A percentile compares a stretch with the other conserved stretches of the same genome.
Conservation (phyloP, 2,113 vertebrate genomes). For the Bambusicola thoracicus region DNA sequence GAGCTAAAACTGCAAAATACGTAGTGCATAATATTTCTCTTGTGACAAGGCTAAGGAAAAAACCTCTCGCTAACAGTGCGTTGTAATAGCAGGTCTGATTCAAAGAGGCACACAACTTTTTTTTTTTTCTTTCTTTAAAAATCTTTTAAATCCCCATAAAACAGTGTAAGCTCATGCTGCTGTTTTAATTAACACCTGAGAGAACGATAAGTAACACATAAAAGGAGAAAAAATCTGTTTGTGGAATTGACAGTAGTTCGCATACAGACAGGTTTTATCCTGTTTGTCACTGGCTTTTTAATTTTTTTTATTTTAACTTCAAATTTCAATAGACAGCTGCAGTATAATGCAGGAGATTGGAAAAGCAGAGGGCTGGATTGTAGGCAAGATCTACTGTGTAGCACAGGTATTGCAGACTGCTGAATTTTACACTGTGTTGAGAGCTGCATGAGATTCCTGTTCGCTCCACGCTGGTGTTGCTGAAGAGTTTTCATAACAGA, state of each 20-base stretch:
- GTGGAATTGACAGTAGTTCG: not conserved
- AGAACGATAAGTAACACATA: not conserved
- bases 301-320: not conserved
- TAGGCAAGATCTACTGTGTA: not conserved
- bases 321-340: not conserved
- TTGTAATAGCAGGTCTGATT: not conserved
- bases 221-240: constrained; percentile 8
- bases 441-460: not conserved
- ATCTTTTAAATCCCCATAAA: not conserved
- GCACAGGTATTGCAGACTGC: not conserved
- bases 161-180: constrained; percentile 9
- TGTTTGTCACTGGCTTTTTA: not conserved
- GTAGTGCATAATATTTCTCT: not conserved
- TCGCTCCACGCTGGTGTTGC: not conserved
- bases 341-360: not conserved
- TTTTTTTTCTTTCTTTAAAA: not conserved
- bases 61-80: not conserved
- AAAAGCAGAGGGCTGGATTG: not conserved
- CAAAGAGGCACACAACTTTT: not conserved
- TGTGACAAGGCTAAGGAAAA: not conserved
- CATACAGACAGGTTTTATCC: not conserved
- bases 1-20: not conserved
- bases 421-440: not conserved
- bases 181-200: constrained; percentile 53
- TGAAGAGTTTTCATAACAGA: constrained; percentile 8